phyloP scores from a whole-genome alignment of 2,797 vertebrate genomes.

The Centroberyx gerrardi region DNA sequence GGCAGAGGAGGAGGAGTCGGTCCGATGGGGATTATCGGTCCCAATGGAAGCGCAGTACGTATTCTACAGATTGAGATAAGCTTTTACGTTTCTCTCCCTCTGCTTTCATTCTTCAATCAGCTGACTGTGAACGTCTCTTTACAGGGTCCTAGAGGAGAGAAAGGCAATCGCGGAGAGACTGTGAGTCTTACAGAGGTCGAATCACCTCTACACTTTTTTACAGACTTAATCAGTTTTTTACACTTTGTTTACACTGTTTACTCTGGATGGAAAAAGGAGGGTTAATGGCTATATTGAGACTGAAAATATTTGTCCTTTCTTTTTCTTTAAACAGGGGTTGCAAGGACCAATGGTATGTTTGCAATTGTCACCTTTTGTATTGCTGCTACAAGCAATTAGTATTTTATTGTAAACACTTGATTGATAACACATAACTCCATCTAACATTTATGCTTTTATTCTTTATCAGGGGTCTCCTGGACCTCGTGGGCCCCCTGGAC shows the following conservation, averaged over 20 bases:
- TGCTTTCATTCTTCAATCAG: conserved; percentile 1
- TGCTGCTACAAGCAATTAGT: conserved; percentile 9
- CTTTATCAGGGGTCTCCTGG: conserved; percentile 91
- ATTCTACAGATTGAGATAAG: conserved; percentile 5
- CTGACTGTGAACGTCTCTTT: conserved; percentile 48
- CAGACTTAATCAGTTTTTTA: background rate
- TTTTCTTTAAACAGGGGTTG: conserved; percentile 86
- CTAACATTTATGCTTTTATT: conserved; percentile 29
- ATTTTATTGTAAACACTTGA: conserved; percentile 16
- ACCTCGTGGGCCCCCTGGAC: conserved; percentile 92
- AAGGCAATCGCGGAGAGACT: conserved; percentile 91
- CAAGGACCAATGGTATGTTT: conserved; percentile 93
- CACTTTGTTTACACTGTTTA: conserved; percentile 11
- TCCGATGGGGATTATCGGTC: conserved; percentile 91
- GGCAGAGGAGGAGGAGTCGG: conserved; percentile 92
- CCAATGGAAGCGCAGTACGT: conserved; percentile 91
- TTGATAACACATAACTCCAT: conserved; percentile 18
- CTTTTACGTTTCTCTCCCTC: conserved; percentile 3
- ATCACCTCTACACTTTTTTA: background rate
- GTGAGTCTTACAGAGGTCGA: conserved; percentile 81
- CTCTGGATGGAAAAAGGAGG: background rate
- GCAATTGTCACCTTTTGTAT: background rate
- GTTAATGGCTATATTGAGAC: background rate
- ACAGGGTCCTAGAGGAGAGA: conserved; percentile 94
- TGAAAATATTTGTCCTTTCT: conserved; percentile 38